phyloP scores from a whole-genome alignment of 2,797 vertebrate genomes.

The Zenarchopterus dispar region DNA sequence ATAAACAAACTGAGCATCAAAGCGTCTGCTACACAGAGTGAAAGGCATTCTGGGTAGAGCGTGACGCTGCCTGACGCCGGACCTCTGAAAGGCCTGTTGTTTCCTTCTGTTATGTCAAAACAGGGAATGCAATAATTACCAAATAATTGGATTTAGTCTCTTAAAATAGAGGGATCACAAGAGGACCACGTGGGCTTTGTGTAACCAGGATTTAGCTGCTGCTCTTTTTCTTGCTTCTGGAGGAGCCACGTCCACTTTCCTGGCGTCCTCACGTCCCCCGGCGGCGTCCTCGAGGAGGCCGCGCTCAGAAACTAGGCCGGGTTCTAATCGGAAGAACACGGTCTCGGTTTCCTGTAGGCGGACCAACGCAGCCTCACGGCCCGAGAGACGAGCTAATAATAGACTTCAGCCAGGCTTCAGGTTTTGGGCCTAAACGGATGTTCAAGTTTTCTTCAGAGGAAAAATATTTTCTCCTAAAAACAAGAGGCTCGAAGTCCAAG shows the following conservation, averaged over 20 bases:
- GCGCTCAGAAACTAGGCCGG: too few relatives aligned
- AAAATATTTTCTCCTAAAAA: slow-evolving; percentile 6
- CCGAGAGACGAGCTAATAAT: too few relatives aligned
- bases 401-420: too few relatives aligned
- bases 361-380: too few relatives aligned
- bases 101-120: slow-evolving; percentile 46
- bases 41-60: too few relatives aligned
- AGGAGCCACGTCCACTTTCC: neutral
- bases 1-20: too few relatives aligned
- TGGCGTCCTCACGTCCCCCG: neutral
- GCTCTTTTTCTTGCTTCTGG: neutral
- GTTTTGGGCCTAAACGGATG: too few relatives aligned
- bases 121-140: slow-evolving; percentile 36
- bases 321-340: too few relatives aligned
- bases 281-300: too few relatives aligned
- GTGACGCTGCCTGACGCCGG: slow-evolving; percentile 3
- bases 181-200: slow-evolving; percentile 32
- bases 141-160: slow-evolving; percentile 48
- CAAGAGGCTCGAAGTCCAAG: neutral
- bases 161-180: slow-evolving; percentile 50
- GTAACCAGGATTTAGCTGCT: neutral
- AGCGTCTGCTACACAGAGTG: too few relatives aligned
- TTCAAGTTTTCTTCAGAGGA: neutral
- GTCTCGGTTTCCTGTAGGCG: too few relatives aligned
- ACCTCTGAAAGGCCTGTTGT: slow-evolving; percentile 36